Base-by-base conservation (phyloP, 2,797 vertebrate genomes). In the Karalla daura region DNA sequence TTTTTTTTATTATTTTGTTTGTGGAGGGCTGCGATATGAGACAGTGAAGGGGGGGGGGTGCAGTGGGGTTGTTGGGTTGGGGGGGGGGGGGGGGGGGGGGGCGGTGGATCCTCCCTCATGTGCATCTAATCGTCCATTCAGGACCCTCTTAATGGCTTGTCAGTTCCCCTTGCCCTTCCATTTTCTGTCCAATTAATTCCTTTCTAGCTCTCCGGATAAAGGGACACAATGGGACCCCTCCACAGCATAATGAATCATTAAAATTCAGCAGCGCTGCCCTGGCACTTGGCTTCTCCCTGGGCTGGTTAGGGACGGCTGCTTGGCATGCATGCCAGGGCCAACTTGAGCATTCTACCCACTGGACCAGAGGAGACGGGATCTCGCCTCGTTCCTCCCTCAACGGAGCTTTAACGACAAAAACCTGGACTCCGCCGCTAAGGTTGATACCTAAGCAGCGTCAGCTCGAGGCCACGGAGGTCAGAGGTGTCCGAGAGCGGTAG, bases 181-280 rank as follows among this genome's bases (percentile, higher is more conserved):
- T 96, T 98, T 97, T 98, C 96, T 97, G 95, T 98, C 95, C 97
- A 98, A 98, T 98, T 98, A 98, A 98, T 97, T 98, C 95, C 96
- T 98, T 97, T 98, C 95, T 96, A 94, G 91, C 94, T 93, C 91
- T 95, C 95, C 95, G 95, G 96, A 97, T 97, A 97, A 98, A 97
- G 92, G 92, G 92, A 96, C 93, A 98, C 96, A 98, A 98, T 92
- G 88, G 94, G 90, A 91, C 90, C 90, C 93, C 90, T 94, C 90
- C 92, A 84, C 88, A 89, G 91, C 94, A 96, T 96, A 96, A 96
- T 95, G 95, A 95, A 94, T 98, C 96, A 98, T 98, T 98, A 96
- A 96, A 95, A 98, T 98, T 98, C 96, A 96, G 94, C 93, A 93
- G 95, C 91, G 94, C 93, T 85, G 89, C 93, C 88, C 88, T 89